Evolutionary conservation across 2,113 vertebrate species (phyloP), one percentile per base, ranked within the genome.

Genomic region (Etheostoma spectabile): DNA sequence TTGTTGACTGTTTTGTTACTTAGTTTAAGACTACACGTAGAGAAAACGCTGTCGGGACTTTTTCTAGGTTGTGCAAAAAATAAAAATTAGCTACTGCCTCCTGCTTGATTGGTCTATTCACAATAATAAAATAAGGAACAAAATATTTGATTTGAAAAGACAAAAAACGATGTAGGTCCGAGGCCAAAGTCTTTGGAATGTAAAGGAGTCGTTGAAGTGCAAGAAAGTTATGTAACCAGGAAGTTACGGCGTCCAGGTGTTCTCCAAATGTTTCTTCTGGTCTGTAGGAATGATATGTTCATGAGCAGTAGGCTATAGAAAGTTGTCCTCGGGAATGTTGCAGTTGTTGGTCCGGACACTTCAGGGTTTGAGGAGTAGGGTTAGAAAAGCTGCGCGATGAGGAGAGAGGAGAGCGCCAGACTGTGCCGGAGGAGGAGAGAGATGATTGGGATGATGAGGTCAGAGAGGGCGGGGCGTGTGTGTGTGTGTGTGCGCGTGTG

Each of bases 401-500:
- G 83, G 69, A 87, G 86, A 87, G 84, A 88, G 8, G 82, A 84
- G 86, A 87, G 88, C 83, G 85, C 74, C 87, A 89, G 90, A 82
- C 77, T 87, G 87, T 66, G 80, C 76, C 22, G 80, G 78, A 84
- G 71, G 85, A 86, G 87, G 79, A 90, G 85, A 69, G 80, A 74
- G 69, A 76, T 59, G 87, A 70, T 60, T 76, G 82, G 81, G n/a
- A 77, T 74, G 74, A 83, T 94, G 94, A 93, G 82, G 90, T 90
- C 90, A 91, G 38, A 57, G 68, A 51, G 70, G 94, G 94, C 91
- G 94, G 94, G 80, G 92, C 90, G 4, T 86, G 21, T 64, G 60
- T 55, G 57, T 30, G 35, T 7, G 24, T 49, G 52, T 27, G 60
- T 22, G 49, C 30, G 21, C 46, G 63, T 62, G 64, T 0, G 74